Evolutionary conservation across 92 coral and sea anemone species (phyloP).

Genomic region (Nematostella vectensis): DNA sequence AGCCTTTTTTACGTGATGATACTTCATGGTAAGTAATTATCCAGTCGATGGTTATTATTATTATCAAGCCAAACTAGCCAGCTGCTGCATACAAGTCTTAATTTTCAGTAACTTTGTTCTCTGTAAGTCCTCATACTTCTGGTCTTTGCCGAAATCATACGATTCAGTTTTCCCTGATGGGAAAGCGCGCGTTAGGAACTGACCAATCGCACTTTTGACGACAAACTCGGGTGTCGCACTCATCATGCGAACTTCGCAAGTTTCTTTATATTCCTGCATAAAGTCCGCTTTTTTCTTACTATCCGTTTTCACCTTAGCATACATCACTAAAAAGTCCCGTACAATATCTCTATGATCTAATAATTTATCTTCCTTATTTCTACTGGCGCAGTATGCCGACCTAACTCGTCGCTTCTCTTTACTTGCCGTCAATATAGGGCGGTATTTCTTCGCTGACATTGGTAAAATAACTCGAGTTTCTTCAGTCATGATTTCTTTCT

Average conservation of each 20-base stretch:
- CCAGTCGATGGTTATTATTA: too few relatives aligned
- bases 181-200: constrained; percentile 55
- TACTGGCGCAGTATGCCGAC: constrained; percentile 14
- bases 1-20: too few relatives aligned
- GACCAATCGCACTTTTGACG: constrained; percentile 78
- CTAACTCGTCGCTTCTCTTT: constrained; percentile 5
- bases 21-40: too few relatives aligned
- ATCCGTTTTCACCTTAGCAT: constrained; percentile 50
- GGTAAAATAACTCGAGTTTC: constrained; percentile 69
- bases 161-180: constrained; percentile 36
- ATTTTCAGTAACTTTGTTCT: constrained; percentile 55
- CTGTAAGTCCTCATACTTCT: constrained; percentile 54
- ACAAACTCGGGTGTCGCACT: constrained; percentile 73
- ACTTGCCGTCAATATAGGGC: constrained; percentile 25
- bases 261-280: constrained; percentile 7
- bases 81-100: constrained; percentile 70
- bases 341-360: constrained; percentile 25
- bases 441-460: constrained; percentile 36
- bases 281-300: constrained; percentile 3
- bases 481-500: constrained; percentile 17
- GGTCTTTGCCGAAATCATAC: constrained; percentile 6
- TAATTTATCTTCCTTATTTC: constrained; percentile 10
- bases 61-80: constrained; percentile 53
- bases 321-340: constrained; percentile 70
- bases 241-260: constrained; percentile 46